Percentiles rank a stretch among this genome's conserved stretches.
Evolutionary conservation across 2,888 invertebrate genomes (phyloP).

Genomic region (Epinotia brunnichana): DNA sequence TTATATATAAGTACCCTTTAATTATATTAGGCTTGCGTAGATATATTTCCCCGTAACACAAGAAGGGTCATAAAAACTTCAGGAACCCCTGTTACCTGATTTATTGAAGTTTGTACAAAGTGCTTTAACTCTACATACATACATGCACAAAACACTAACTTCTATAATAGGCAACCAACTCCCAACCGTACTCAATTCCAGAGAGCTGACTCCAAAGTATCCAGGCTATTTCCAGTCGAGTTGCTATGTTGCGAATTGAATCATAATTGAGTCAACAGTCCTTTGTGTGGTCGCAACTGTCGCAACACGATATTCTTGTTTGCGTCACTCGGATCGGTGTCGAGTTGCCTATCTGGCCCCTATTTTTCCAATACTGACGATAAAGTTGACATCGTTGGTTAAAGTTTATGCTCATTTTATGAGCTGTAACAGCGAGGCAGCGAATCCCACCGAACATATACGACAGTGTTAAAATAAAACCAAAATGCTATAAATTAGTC

Average conservation of each 20-base stretch:
- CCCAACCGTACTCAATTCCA: slow-evolving; percentile 11
- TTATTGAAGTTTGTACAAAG: too few species aligned
- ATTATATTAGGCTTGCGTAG: too few species aligned
- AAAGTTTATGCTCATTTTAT: too few species aligned
- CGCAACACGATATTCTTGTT: slow-evolving; percentile 34
- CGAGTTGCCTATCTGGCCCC: slow-evolving; percentile 16
- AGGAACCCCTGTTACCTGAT: too few species aligned
- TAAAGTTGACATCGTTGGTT: not conserved
- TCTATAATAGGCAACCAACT: not conserved
- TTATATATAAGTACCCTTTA: too few species aligned
- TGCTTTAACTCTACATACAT: too few species aligned
- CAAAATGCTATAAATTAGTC: too few species aligned
- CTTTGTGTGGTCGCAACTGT: slow-evolving; percentile 34
- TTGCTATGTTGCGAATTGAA: slow-evolving; percentile 52
- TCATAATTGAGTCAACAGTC: slow-evolving; percentile 56
- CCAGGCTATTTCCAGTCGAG: slow-evolving; percentile 27
- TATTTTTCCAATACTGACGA: not conserved
- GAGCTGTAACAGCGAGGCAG: too few species aligned
- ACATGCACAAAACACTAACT: not conserved
- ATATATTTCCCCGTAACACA: too few species aligned
- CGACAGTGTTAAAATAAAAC: too few species aligned
- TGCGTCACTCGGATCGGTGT: slow-evolving; percentile 31
- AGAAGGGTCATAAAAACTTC: too few species aligned
- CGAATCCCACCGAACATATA: too few species aligned
- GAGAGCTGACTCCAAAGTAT: slow-evolving; percentile 24